Percentiles rank a stretch among this genome's conserved stretches.
phyloP scores from a whole-genome alignment of 1,140 invertebrate species.

The Adoxophyes honmai region DNA sequence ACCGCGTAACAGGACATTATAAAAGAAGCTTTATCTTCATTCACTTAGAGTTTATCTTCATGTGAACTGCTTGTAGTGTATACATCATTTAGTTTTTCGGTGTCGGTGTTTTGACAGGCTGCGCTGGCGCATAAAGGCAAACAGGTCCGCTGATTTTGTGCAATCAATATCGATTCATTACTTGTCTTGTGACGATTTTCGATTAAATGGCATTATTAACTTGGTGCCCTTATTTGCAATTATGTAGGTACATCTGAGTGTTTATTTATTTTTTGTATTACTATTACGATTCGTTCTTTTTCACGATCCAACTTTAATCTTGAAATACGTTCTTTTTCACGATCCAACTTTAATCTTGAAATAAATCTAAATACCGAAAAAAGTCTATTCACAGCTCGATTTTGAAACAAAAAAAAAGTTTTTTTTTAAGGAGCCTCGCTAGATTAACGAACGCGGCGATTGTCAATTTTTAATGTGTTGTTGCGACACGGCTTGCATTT shows the following conservation, averaged over 20 bases:
- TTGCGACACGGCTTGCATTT: slow-evolving; percentile 47
- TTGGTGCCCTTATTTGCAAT: neutral
- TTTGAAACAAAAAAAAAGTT: neutral
- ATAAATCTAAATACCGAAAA: too few species aligned
- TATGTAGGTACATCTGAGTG: too few species aligned
- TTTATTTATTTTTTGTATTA: too few species aligned
- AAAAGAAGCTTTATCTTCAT: neutral
- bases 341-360: too few species aligned
- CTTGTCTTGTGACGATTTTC: slow-evolving; percentile 44
- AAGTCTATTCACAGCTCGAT: too few species aligned
- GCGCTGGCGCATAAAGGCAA: slow-evolving; percentile 33
- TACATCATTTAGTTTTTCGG: neutral
- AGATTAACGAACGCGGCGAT: slow-evolving; percentile 36
- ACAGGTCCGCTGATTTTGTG: slow-evolving; percentile 55
- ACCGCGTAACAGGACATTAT: neutral
- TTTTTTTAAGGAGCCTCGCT: slow-evolving; percentile 25
- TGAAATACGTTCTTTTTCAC: too few species aligned
- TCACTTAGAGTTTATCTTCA: neutral
- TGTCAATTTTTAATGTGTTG: slow-evolving; percentile 62
- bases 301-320: too few species aligned
- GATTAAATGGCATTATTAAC: slow-evolving; percentile 45
- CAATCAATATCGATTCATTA: slow-evolving; percentile 54
- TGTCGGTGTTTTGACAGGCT: slow-evolving; percentile 28
- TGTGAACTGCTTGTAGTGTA: neutral
- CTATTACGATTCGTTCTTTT: too few species aligned